Evolutionary conservation across 2,797 vertebrate species (phyloP).

Genomic region (Etheostoma nigrum): DNA sequence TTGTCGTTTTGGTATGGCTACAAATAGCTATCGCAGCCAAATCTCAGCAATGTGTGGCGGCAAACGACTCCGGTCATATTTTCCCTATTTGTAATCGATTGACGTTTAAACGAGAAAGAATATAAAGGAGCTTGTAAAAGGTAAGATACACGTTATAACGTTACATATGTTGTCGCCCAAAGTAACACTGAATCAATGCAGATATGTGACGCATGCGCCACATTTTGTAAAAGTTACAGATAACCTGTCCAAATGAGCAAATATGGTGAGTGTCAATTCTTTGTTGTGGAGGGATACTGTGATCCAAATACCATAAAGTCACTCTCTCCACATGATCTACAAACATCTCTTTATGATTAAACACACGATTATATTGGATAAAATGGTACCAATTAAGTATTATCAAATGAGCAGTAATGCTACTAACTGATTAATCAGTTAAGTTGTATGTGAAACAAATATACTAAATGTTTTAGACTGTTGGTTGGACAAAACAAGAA

Average conservation of each 20-base stretch:
- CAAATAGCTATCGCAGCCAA: neutral
- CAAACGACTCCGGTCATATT: slow-evolving; percentile 5
- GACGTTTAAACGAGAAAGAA: neutral
- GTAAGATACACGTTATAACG: slow-evolving; percentile 48
- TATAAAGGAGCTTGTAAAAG: slow-evolving; percentile 47
- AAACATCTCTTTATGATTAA: neutral
- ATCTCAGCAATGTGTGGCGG: slow-evolving; percentile 6
- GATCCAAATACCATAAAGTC: neutral
- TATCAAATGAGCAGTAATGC: neutral
- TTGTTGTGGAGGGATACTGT: neutral
- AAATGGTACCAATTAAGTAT: neutral
- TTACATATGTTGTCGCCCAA: neutral
- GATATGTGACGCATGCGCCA: neutral
- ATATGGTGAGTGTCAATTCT: neutral
- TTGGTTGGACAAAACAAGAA: neutral
- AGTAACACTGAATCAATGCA: neutral
- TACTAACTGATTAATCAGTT: neutral
- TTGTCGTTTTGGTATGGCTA: neutral
- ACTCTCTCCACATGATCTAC: neutral
- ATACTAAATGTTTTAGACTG: neutral
- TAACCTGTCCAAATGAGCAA: slow-evolving; percentile 1
- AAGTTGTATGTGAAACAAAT: neutral
- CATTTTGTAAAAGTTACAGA: neutral
- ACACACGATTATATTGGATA: neutral
- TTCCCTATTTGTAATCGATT: slow-evolving; percentile 30